Conservation (phyloP, 2,888 invertebrate species). For the Erebia palarica region DNA sequence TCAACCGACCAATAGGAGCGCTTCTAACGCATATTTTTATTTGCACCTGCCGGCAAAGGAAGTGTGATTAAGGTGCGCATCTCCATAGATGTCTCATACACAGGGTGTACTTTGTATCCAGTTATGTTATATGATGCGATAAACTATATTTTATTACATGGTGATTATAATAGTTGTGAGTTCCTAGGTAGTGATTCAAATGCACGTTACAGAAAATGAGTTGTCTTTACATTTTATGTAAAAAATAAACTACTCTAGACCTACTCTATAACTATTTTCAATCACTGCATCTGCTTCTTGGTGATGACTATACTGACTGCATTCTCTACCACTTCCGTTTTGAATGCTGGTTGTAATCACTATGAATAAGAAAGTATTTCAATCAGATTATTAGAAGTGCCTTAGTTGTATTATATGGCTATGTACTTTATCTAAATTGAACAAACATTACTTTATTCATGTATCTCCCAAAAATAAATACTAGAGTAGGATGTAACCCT, state of each 20-base stretch:
- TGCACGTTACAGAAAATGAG: background rate
- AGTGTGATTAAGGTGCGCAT: slow-evolving; percentile 46
- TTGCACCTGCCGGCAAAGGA: slow-evolving; percentile 74
- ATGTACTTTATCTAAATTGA: background rate
- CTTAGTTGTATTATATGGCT: too few relatives aligned
- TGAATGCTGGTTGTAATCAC: too few relatives aligned
- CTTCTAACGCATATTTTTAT: slow-evolving; percentile 50
- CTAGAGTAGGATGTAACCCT: too few relatives aligned
- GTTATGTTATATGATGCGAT: slow-evolving; percentile 16
- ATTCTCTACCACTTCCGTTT: too few relatives aligned
- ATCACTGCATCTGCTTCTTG: too few relatives aligned
- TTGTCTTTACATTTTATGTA: background rate
- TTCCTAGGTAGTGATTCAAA: background rate
- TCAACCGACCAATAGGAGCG: slow-evolving; percentile 47
- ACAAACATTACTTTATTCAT: background rate
- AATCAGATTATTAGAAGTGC: too few relatives aligned
- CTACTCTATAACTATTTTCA: too few relatives aligned
- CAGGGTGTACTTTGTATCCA: slow-evolving; percentile 14
- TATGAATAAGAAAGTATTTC: too few relatives aligned
- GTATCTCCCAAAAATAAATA: too few relatives aligned
- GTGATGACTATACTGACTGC: too few relatives aligned
- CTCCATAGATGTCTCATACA: slow-evolving; percentile 24
- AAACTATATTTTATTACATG: background rate
- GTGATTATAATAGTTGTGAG: background rate
- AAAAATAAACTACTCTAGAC: background rate